Conservation (phyloP, 1,140 invertebrate species). For the Meloidogyne hapla region DNA sequence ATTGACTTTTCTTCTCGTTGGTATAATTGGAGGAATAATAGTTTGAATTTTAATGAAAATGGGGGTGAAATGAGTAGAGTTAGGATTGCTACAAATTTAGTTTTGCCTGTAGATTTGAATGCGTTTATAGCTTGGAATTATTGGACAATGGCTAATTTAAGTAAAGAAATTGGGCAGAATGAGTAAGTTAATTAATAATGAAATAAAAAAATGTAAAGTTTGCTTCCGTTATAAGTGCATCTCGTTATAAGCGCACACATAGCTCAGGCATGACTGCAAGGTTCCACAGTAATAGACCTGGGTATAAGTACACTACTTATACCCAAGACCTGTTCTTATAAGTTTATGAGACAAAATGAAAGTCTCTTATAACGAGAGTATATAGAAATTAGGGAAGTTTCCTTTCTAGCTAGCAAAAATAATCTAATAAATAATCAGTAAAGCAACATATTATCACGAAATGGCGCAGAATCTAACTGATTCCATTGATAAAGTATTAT, state of each 20-base stretch:
- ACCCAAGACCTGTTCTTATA: too few species aligned
- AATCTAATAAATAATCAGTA: constrained; percentile 16
- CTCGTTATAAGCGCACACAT: too few species aligned
- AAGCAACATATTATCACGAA: constrained; percentile 69
- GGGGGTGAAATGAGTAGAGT: constrained; percentile 8
- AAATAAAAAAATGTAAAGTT: too few species aligned
- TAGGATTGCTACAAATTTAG: constrained; percentile 64
- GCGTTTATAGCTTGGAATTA: constrained; percentile 79
- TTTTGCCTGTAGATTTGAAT: constrained; percentile 82
- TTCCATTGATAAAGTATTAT: constrained; percentile 33
- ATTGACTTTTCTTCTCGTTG: constrained; percentile 79
- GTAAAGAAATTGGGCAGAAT: constrained; percentile 7
- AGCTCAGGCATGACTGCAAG: too few species aligned
- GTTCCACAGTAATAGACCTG: too few species aligned
- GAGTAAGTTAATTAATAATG: constrained; percentile 64
- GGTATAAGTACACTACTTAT: too few species aligned
- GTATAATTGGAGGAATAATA: constrained; percentile 67
- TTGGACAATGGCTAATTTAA: constrained; percentile 71
- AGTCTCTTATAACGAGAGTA: too few species aligned
- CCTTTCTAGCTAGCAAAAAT: too few species aligned
- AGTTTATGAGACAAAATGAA: too few species aligned
- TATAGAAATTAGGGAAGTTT: too few species aligned
- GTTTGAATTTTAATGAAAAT: neutral
- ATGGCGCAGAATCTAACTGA: constrained; percentile 20
- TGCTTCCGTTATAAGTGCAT: too few species aligned